phyloP scores from a whole-genome alignment of 2,888 invertebrate species.

The Microctonus hyperodae region DNA sequence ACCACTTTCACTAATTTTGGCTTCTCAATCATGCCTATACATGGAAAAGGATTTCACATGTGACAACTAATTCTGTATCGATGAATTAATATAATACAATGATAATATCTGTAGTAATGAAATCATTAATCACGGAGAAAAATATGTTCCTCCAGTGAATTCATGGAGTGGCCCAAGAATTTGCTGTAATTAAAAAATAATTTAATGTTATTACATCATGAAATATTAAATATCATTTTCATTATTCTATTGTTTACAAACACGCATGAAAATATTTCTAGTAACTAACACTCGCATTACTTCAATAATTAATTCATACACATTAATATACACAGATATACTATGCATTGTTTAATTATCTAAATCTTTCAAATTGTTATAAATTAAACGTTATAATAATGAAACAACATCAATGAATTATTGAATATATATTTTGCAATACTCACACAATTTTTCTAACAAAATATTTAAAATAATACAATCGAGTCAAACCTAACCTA shows the following conservation, averaged over 20 bases:
- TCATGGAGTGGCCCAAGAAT: constrained; percentile 26
- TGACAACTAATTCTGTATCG: constrained; percentile 2
- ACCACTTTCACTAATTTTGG: constrained; percentile 58
- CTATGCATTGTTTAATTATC: not conserved
- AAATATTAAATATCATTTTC: not conserved
- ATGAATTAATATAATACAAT: constrained; percentile 5
- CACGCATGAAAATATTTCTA: too few species aligned
- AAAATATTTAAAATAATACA: too few species aligned
- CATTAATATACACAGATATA: too few species aligned
- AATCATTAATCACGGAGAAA: constrained; percentile 25
- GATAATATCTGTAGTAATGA: not conserved
- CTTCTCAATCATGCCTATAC: constrained; percentile 58
- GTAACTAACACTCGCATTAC: too few species aligned
- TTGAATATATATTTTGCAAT: too few species aligned
- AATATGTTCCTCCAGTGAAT: constrained; percentile 25
- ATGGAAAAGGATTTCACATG: constrained; percentile 31
- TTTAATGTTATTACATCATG: not conserved
- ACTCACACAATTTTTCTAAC: too few species aligned
- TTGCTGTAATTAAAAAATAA: constrained; percentile 22
- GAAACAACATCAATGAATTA: too few species aligned
- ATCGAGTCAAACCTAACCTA: too few species aligned
- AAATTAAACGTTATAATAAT: not conserved
- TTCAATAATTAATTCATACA: too few species aligned
- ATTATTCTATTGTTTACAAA: too few species aligned
- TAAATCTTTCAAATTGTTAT: not conserved